Percentiles rank a stretch among this genome's conserved stretches.
These are phyloP conservation scores for Mustelus asterias DNA, from an alignment of 2,113 vertebrate genomes.

Conservation along the genomic window DNA sequence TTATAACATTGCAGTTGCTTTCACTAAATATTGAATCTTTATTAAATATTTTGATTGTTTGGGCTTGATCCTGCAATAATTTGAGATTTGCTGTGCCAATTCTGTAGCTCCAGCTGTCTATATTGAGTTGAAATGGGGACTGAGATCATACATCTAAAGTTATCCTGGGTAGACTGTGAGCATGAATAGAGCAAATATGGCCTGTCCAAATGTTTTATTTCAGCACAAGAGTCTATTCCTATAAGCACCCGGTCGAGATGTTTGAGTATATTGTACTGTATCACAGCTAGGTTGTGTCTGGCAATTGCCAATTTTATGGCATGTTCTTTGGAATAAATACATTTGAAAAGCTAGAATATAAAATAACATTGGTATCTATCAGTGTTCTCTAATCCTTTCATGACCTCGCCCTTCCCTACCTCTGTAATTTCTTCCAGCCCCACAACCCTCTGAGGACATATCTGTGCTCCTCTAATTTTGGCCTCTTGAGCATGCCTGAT, in stretches of 20 bases:
- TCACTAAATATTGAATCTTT: background rate
- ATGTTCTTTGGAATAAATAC: background rate
- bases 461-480: no score
- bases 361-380: background rate
- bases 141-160: background rate
- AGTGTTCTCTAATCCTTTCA: no score
- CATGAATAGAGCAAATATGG: background rate
- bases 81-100: background rate
- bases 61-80: background rate
- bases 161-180: background rate
- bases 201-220: background rate
- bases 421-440: no score
- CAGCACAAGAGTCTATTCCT: background rate
- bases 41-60: background rate
- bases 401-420: no score
- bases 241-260: background rate
- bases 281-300: background rate
- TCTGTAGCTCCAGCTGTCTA: background rate
- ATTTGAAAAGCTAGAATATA: background rate
- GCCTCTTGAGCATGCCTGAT: no score
- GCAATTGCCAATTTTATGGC: background rate
- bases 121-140: background rate
- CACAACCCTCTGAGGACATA: no score
- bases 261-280: background rate
- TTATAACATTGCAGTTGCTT: background rate